Evolutionary conservation across 2,113 vertebrate species (phyloP).

Genomic region (Chloroceryle aenea): DNA sequence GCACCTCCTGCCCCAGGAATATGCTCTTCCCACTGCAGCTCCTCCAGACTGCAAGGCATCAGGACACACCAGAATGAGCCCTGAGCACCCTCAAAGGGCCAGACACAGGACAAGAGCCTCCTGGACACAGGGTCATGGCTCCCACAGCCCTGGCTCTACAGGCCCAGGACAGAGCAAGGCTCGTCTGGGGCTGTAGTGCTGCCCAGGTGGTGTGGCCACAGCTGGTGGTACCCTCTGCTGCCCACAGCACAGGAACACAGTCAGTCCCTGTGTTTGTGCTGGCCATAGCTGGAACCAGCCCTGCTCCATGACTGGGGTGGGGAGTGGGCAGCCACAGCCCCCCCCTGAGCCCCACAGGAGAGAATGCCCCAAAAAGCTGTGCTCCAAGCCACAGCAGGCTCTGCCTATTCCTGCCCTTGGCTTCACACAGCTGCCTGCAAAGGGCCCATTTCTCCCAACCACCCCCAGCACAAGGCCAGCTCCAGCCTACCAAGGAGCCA

Average conservation of each 20-base stretch:
- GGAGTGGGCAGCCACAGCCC: fast-evolving
- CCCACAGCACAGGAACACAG: neutral
- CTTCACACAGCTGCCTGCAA: fast-evolving
- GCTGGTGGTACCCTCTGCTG: neutral
- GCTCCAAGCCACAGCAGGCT: fast-evolving
- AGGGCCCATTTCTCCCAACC: fast-evolving
- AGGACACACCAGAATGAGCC: too few relatives aligned
- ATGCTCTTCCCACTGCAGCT: fast-evolving
- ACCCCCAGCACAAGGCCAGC: fast-evolving
- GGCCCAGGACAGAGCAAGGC: neutral
- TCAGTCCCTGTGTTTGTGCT: fast-evolving
- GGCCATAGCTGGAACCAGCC: neutral
- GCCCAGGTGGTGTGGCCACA: fast-evolving
- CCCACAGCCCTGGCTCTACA: fast-evolving
- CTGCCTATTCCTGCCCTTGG: fast-evolving
- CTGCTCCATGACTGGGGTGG: fast-evolving
- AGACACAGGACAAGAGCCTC: fast-evolving
- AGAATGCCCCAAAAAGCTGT: fast-evolving
- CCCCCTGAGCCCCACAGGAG: fast-evolving
- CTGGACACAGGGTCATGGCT: too few relatives aligned
- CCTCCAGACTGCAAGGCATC: neutral
- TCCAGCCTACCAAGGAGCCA: fast-evolving
- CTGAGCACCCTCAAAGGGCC: fast-evolving
- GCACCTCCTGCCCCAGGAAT: too few relatives aligned
- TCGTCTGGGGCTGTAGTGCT: neutral